Evolutionary conservation across 2,888 invertebrate species (phyloP).

Genomic region (Spilosoma lubricipeda): DNA sequence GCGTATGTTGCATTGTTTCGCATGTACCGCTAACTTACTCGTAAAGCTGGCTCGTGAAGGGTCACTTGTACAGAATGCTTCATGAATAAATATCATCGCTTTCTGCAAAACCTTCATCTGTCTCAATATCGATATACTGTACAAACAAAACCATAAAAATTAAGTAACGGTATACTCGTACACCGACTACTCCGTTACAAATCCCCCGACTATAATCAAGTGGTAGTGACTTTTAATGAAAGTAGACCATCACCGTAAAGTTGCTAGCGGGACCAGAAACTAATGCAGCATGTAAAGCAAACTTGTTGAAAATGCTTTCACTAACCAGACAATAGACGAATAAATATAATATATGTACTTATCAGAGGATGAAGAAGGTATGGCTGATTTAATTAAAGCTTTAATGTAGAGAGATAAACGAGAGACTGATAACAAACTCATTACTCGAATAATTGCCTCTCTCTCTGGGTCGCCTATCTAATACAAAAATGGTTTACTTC

Average conservation of each 20-base stretch:
- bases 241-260: conserved; percentile 36
- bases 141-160: conserved; percentile 35
- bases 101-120: conserved; percentile 18
- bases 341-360: conserved; percentile 36
- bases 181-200: conserved; percentile 38
- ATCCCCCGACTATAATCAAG: conserved; percentile 38
- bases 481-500: conserved; percentile 52
- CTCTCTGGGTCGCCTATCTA: conserved; percentile 62
- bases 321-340: conserved; percentile 47
- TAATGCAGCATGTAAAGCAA: conserved; percentile 31
- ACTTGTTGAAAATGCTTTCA: conserved; percentile 45
- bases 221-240: conserved; percentile 39
- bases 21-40: conserved; percentile 44
- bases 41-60: conserved; percentile 29
- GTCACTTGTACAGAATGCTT: conserved; percentile 20
- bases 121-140: conserved; percentile 19
- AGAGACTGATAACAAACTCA: conserved; percentile 76
- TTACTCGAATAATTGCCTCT: conserved; percentile 74
- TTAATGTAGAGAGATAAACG: conserved; percentile 68
- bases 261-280: conserved; percentile 30
- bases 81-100: conserved; percentile 29
- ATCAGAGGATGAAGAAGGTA: conserved; percentile 41
- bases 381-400: conserved; percentile 60
- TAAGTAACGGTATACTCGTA: conserved; percentile 39
- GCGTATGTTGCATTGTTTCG: conserved; percentile 48